A percentile compares a stretch with the other conserved stretches of the same genome.
phyloP scores from a whole-genome alignment of 2,888 invertebrate species.

The Lepidocyrtinus sp. region DNA sequence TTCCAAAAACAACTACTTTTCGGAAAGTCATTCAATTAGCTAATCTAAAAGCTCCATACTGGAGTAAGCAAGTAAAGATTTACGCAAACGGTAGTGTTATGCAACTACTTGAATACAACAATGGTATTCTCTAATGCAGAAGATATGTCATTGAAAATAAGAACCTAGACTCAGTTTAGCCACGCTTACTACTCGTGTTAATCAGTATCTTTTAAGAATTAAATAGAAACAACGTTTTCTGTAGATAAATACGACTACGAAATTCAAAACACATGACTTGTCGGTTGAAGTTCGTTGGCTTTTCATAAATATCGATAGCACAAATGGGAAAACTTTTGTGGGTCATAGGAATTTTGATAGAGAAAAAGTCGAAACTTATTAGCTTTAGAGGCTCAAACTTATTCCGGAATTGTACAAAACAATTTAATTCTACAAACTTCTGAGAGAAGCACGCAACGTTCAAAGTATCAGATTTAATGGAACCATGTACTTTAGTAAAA shows the following conservation, averaged over 20 bases:
- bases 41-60: background rate
- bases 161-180: background rate
- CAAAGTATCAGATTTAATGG: background rate
- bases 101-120: too few species aligned
- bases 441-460: background rate
- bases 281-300: too few species aligned
- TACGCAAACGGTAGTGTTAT: background rate
- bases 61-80: slow-evolving; percentile 1
- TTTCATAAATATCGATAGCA: too few species aligned
- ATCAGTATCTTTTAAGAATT: background rate
- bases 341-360: background rate
- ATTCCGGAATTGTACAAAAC: background rate
- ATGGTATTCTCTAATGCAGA: background rate
- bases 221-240: background rate
- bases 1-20: background rate
- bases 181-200: background rate
- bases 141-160: background rate
- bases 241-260: background rate
- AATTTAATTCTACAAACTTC: background rate
- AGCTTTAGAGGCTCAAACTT: background rate
- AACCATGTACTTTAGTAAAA: background rate
- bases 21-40: background rate
- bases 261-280: too few species aligned
- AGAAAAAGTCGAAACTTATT: background rate
- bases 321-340: background rate